Conservation (phyloP, 2,113 vertebrate species). For the Diadophis punctatus region DNA sequence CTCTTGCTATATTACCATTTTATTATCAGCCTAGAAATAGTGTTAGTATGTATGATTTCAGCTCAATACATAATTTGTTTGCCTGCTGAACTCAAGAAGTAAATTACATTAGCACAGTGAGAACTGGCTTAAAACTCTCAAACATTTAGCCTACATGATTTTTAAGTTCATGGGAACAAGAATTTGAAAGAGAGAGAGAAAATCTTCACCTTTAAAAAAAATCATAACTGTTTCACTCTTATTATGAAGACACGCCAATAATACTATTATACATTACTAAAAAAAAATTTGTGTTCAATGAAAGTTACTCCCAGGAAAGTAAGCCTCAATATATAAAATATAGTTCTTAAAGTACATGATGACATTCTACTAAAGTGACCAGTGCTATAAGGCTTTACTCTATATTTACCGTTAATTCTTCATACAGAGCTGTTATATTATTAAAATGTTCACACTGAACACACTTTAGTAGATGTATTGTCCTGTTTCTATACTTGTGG, state of each 20-base stretch:
- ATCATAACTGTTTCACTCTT: not conserved
- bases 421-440: not conserved
- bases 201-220: not conserved
- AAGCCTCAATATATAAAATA: not conserved
- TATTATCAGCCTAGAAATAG: not conserved
- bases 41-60: not conserved
- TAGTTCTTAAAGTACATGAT: not conserved
- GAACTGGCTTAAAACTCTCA: not conserved
- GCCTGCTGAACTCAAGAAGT: not conserved
- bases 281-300: not conserved
- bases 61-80: not conserved
- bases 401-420: not conserved
- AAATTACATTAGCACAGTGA: not conserved
- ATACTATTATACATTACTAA: not conserved
- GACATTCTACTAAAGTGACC: not conserved
- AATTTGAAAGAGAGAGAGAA: not conserved
- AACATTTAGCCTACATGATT: not conserved
- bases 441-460: not conserved
- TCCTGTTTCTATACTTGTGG: not conserved
- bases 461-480: not conserved
- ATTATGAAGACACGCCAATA: not conserved
- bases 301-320: too few relatives aligned
- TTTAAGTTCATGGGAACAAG: not conserved
- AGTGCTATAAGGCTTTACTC: not conserved
- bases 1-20: not conserved